Conservation (phyloP, 2,797 vertebrate species). For the Miichthys miiuy region DNA sequence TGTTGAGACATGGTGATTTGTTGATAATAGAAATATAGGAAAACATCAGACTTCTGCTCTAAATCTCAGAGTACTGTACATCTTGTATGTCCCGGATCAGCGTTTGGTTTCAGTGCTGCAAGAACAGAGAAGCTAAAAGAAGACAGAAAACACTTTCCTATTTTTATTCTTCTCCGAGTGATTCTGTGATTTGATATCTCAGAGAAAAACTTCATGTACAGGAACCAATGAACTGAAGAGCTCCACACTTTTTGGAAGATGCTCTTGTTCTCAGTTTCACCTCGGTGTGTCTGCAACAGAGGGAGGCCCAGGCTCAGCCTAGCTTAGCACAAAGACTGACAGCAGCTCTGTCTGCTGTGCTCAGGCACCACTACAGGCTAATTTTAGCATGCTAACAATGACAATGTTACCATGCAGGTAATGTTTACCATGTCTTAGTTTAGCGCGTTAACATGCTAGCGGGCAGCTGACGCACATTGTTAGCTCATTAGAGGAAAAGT, state of each 20-base stretch:
- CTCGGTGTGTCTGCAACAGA: too few relatives aligned
- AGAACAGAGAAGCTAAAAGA: slow-evolving; percentile 5
- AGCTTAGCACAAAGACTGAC: too few relatives aligned
- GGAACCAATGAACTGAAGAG: not conserved
- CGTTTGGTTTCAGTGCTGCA: not conserved
- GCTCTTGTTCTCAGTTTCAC: not conserved
- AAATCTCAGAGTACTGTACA: not conserved
- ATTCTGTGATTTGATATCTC: slow-evolving; percentile 8
- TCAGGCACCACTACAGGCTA: too few relatives aligned
- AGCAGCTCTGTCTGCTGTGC: too few relatives aligned
- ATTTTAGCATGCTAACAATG: too few relatives aligned
- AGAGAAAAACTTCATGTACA: not conserved
- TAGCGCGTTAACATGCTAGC: too few relatives aligned
- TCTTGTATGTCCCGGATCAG: slow-evolving; percentile 12
- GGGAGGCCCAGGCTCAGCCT: not conserved
- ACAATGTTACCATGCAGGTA: too few relatives aligned
- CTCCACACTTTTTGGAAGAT: not conserved
- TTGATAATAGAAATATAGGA: not conserved
- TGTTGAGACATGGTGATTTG: not conserved
- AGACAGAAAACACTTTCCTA: slow-evolving; percentile 5
- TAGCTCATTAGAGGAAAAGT: too few relatives aligned
- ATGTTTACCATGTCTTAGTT: too few relatives aligned
- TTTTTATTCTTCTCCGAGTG: slow-evolving; percentile 9
- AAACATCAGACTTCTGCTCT: not conserved
- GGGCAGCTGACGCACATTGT: too few relatives aligned